A percentile compares a stretch with the other conserved stretches of the same genome.
Conservation (phyloP, 1,140 invertebrate species). For the Pteromalus puparum region DNA sequence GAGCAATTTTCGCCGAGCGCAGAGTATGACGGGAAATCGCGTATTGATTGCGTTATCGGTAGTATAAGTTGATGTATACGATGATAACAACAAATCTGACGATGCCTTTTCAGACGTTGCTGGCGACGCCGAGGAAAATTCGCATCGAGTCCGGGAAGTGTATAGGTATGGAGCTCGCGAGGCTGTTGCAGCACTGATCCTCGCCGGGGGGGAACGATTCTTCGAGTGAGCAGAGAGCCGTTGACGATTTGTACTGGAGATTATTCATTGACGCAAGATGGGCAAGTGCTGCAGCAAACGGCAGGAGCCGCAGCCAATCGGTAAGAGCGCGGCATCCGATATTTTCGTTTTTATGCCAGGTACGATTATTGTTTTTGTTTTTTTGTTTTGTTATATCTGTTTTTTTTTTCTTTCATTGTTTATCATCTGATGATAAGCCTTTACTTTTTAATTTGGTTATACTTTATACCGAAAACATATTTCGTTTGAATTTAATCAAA, state of each 20-base stretch:
- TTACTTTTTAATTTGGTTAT: too few relatives aligned
- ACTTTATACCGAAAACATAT: too few relatives aligned
- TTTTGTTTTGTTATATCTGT: background rate
- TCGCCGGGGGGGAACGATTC: background rate
- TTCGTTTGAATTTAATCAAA: too few relatives aligned
- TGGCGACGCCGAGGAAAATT: background rate
- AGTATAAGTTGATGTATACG: background rate
- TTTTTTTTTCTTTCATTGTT: background rate
- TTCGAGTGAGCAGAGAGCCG: background rate
- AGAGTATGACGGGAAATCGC: background rate
- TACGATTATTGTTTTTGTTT: constrained; percentile 17
- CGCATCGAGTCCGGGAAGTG: background rate
- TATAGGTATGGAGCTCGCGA: background rate
- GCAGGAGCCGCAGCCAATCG: constrained; percentile 81
- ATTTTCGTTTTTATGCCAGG: constrained; percentile 26
- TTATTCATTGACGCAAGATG: constrained; percentile 63
- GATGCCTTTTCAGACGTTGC: background rate
- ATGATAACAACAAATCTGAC: background rate
- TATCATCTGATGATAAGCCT: background rate
- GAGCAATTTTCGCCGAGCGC: background rate
- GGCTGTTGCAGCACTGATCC: background rate
- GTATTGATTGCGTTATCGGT: background rate
- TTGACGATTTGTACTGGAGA: background rate
- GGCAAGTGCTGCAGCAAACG: constrained; percentile 85
- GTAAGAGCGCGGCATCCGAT: constrained; percentile 58